These are phyloP conservation scores for Zaprionus obscuricornis DNA, from an alignment of 2,888 invertebrate species.

Conservation along the genomic window DNA sequence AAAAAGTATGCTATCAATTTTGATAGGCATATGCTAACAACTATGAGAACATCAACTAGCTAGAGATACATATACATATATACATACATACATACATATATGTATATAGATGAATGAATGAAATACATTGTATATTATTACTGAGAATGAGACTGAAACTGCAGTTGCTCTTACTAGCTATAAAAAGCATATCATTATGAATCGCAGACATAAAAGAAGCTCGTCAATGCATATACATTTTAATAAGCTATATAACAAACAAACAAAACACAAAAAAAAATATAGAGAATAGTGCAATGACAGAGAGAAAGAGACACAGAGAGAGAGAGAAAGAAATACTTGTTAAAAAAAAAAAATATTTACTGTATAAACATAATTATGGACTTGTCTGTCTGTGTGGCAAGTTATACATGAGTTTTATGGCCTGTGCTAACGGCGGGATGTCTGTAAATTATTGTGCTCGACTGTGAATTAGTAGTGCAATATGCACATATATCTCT, in stretches of 20 bases:
- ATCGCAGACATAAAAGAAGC: slow-evolving; percentile 43
- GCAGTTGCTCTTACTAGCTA: slow-evolving; percentile 12
- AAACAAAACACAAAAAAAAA: too few species aligned
- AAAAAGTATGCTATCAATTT: slow-evolving; percentile 53
- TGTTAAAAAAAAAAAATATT: slow-evolving; percentile 26
- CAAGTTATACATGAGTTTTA: slow-evolving; percentile 58
- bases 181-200: slow-evolving; percentile 46
- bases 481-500: too few species aligned
- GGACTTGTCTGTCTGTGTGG: slow-evolving; percentile 32
- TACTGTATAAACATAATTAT: slow-evolving; percentile 57
- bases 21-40: slow-evolving; percentile 61
- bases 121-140: slow-evolving; percentile 30
- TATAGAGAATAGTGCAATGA: too few species aligned
- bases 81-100: slow-evolving; percentile 10
- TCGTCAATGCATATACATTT: slow-evolving; percentile 63
- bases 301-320: too few species aligned
- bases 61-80: slow-evolving; percentile 1
- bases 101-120: not conserved
- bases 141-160: not conserved
- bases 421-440: slow-evolving; percentile 38
- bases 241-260: slow-evolving; percentile 51
- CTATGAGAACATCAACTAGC: not conserved
- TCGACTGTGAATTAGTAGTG: slow-evolving; percentile 34
- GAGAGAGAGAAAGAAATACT: too few species aligned
- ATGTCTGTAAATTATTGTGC: slow-evolving; percentile 57